Evolutionary conservation across 2,113 vertebrate species (phyloP).

Genomic region (Eudorcas thomsonii): DNA sequence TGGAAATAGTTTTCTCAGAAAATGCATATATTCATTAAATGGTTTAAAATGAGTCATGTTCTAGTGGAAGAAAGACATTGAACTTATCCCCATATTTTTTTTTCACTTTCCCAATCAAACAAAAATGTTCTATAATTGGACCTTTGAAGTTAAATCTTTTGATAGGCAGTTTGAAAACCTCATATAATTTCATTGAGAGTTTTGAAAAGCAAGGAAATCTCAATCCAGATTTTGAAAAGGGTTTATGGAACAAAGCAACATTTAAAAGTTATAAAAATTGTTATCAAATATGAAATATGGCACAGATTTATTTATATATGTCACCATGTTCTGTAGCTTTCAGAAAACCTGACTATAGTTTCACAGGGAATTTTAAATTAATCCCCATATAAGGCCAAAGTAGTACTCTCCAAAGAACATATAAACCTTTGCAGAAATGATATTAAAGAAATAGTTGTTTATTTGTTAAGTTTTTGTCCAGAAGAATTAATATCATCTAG

Average conservation of each 20-base stretch:
- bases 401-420: neutral
- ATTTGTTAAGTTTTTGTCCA: neutral
- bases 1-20: neutral
- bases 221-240: conserved; percentile 40
- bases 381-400: neutral
- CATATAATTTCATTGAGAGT: conserved; percentile 41
- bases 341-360: conserved; percentile 2
- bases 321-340: neutral
- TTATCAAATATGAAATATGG: neutral
- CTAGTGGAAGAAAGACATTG: neutral
- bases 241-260: conserved; percentile 31
- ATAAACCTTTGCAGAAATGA: neutral
- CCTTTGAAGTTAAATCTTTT: conserved; percentile 37
- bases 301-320: conserved; percentile 28
- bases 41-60: neutral
- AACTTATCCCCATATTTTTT: neutral
- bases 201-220: conserved; percentile 29
- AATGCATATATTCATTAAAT: conserved; percentile 10
- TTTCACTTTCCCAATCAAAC: neutral
- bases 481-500: neutral
- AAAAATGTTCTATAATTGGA: conserved; percentile 31
- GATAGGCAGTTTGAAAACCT: conserved; percentile 36
- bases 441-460: neutral
- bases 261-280: conserved; percentile 46
- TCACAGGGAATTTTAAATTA: conserved; percentile 32